phyloP scores from a whole-genome alignment of 2,113 vertebrate species.

The Hylia prasina region DNA sequence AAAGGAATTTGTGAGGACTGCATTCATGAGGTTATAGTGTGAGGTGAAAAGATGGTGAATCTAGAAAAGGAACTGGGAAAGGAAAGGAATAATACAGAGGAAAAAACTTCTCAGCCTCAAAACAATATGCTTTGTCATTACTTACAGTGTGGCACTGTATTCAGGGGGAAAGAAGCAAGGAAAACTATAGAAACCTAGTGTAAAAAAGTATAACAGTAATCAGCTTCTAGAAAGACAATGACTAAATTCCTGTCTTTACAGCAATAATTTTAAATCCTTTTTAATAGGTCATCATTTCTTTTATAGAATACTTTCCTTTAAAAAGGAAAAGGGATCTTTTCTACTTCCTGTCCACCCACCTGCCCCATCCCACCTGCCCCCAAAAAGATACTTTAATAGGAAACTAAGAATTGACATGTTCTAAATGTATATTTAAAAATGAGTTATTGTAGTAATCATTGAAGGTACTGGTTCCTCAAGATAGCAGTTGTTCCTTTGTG shows the following conservation, averaged over 20 bases:
- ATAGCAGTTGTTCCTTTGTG: not conserved
- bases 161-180: not conserved
- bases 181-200: not conserved
- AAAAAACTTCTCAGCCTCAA: not conserved
- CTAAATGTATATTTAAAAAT: not conserved
- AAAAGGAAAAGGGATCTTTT: not conserved
- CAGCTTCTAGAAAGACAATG: not conserved
- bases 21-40: not conserved
- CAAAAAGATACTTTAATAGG: not conserved
- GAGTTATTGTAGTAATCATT: not conserved
- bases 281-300: not conserved
- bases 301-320: not conserved
- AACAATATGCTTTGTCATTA: not conserved
- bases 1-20: not conserved
- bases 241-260: not conserved
- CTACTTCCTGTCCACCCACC: rapidly evolving
- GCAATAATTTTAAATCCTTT: not conserved
- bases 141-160: not conserved
- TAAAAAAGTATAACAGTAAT: not conserved
- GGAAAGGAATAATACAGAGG: not conserved
- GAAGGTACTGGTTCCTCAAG: not conserved
- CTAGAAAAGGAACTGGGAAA: not conserved
- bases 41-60: not conserved
- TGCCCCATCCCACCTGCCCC: rapidly evolving
- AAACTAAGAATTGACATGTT: not conserved